Evolutionary conservation across 2,888 invertebrate genomes (phyloP).

Genomic region (Noctua fimbriata): DNA sequence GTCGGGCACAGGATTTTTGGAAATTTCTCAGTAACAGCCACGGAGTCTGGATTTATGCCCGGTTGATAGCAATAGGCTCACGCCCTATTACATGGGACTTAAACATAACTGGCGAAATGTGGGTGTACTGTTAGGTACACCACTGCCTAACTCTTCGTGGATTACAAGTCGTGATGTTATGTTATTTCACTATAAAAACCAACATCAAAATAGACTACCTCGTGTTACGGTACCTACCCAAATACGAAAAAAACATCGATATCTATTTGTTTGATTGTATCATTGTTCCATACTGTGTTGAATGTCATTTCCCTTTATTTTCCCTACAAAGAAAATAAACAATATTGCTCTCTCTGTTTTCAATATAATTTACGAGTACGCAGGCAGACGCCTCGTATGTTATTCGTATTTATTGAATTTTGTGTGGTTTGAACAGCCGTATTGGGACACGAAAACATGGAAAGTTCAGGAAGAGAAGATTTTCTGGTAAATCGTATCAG

Average conservation of each 20-base stretch:
- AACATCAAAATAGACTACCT: neutral
- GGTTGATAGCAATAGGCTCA: no score
- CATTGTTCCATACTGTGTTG: slow-evolving; percentile 5
- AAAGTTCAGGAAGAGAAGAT: neutral
- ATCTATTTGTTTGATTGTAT: slow-evolving; percentile 38
- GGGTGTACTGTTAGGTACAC: no score
- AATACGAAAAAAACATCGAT: slow-evolving; percentile 23
- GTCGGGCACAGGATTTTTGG: no score
- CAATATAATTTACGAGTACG: slow-evolving; percentile 48
- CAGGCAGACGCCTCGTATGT: slow-evolving; percentile 1
- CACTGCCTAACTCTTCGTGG: no score
- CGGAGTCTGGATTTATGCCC: no score
- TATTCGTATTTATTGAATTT: slow-evolving; percentile 37
- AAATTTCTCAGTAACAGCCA: no score
- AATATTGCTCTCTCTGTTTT: slow-evolving; percentile 36
- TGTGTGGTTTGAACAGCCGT: neutral
- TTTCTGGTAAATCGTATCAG: neutral
- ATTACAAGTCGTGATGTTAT: no score
- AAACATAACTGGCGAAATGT: no score
- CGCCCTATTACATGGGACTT: no score
- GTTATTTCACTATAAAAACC: neutral
- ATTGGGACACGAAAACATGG: neutral
- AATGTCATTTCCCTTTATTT: slow-evolving; percentile 49
- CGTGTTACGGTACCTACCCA: neutral
- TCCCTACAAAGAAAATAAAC: slow-evolving; percentile 37